Evolutionary conservation across 1,140 invertebrate species (phyloP).

Genomic region (Pseudomyrmex concolor): DNA sequence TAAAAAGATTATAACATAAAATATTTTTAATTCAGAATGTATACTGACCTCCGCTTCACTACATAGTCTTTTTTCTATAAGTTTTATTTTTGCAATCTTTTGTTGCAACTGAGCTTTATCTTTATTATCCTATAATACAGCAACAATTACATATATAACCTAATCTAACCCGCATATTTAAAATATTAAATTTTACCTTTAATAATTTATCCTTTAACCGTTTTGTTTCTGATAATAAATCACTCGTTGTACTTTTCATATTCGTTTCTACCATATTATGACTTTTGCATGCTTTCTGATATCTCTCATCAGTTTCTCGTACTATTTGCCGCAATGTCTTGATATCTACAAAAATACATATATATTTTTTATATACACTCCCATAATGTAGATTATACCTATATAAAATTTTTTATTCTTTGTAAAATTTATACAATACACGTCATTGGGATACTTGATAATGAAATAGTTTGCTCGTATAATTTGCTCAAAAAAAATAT

Average conservation of each 20-base stretch:
- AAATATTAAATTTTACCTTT: constrained; percentile 78
- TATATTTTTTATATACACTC: background rate
- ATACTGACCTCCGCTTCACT: constrained; percentile 74
- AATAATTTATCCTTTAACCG: constrained; percentile 82
- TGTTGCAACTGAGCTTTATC: constrained; percentile 67
- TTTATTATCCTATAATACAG: constrained; percentile 64
- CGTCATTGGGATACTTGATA: too few species aligned
- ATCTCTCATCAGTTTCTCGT: constrained; percentile 86
- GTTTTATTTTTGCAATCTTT: constrained; percentile 74
- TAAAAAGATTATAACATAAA: background rate
- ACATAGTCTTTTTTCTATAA: constrained; percentile 74
- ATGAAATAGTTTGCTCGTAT: background rate
- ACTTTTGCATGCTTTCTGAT: constrained; percentile 86
- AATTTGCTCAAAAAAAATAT: background rate
- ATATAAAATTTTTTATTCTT: too few species aligned
- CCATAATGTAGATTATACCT: too few species aligned
- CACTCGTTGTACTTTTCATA: constrained; percentile 86
- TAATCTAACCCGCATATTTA: background rate
- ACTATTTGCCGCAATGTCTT: constrained; percentile 86
- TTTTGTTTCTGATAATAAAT: constrained; percentile 74
- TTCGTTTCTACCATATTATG: constrained; percentile 87
- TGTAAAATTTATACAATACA: too few species aligned
- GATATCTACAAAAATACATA: constrained; percentile 83
- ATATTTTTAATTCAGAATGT: background rate
- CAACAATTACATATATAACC: too few species aligned